Conservation (phyloP, 2,888 invertebrate species). For the Hypselothyrea guttata region DNA sequence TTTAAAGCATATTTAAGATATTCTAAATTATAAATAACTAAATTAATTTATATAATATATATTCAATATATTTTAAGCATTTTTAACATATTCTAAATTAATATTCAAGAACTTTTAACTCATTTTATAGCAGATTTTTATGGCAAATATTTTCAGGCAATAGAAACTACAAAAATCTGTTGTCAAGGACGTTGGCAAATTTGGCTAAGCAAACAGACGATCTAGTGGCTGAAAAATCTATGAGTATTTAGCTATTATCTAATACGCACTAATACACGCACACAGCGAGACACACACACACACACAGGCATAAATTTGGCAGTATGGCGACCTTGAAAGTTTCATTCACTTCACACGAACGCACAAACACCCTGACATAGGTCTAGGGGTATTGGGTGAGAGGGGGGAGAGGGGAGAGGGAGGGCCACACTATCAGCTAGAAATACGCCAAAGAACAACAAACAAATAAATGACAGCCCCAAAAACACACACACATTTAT, state of each 20-base stretch:
- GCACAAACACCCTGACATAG: constrained; percentile 2
- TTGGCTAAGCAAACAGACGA: constrained; percentile 39
- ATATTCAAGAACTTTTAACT: no score
- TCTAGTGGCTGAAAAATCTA: constrained; percentile 48
- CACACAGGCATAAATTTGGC: constrained; percentile 8
- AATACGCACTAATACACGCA: constrained; percentile 56
- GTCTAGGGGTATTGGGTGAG: neutral
- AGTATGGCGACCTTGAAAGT: constrained; percentile 74
- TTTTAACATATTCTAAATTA: no score
- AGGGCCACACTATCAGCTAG: constrained; percentile 65
- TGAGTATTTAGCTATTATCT: constrained; percentile 59
- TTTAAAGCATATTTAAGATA: no score
- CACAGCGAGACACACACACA: constrained; percentile 23
- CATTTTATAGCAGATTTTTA: no score
- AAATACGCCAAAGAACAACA: constrained; percentile 63
- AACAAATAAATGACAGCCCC: constrained; percentile 51
- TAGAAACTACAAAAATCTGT: constrained; percentile 20
- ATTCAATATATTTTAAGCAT: no score
- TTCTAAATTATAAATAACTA: no score
- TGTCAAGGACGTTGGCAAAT: constrained; percentile 30
- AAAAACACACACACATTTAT: constrained; percentile 7
- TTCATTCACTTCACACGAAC: constrained; percentile 74
- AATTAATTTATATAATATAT: no score
- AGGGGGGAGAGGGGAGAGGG: constrained; percentile 7
- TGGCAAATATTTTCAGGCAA: neutral